Evolutionary conservation across 2,113 vertebrate genomes (phyloP).

Genomic region (Cromileptes altivelis): DNA sequence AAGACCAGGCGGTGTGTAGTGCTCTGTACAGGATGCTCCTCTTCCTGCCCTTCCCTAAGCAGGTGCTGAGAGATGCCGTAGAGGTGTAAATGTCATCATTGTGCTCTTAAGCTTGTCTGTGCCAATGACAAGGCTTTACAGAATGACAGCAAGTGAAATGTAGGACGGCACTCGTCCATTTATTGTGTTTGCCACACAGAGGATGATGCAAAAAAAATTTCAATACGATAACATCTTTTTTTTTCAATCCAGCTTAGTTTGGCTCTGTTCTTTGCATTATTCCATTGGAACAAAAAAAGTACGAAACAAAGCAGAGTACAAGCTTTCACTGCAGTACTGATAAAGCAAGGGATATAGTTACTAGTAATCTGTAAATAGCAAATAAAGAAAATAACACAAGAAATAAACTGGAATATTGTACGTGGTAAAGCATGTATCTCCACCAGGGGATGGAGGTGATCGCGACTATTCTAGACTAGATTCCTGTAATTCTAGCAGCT

Average conservation of each 20-base stretch:
- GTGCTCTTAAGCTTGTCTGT: conserved; percentile 39
- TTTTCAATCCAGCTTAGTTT: background rate
- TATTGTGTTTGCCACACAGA: background rate
- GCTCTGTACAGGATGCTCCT: conserved; percentile 25
- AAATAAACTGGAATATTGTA: no score
- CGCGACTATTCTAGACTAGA: no score
- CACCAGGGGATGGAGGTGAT: no score
- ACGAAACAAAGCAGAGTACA: background rate
- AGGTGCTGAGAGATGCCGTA: conserved; percentile 71
- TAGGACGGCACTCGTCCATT: background rate
- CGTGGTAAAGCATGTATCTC: no score
- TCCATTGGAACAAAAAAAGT: background rate
- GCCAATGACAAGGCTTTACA: conserved; percentile 40
- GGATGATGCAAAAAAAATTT: background rate
- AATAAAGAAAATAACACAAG: background rate
- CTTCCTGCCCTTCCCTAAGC: conserved; percentile 61
- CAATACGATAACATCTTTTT: background rate
- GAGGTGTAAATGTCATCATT: conserved; percentile 67
- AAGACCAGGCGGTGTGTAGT: conserved; percentile 17
- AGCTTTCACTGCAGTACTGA: background rate
- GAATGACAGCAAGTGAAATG: conserved; percentile 37
- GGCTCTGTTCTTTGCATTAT: background rate
- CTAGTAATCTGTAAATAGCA: background rate
- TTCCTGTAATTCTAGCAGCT: no score
- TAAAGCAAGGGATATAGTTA: background rate